Evolutionary conservation across 1,140 invertebrate genomes (phyloP).

Genomic region (Charaxes varanes): DNA sequence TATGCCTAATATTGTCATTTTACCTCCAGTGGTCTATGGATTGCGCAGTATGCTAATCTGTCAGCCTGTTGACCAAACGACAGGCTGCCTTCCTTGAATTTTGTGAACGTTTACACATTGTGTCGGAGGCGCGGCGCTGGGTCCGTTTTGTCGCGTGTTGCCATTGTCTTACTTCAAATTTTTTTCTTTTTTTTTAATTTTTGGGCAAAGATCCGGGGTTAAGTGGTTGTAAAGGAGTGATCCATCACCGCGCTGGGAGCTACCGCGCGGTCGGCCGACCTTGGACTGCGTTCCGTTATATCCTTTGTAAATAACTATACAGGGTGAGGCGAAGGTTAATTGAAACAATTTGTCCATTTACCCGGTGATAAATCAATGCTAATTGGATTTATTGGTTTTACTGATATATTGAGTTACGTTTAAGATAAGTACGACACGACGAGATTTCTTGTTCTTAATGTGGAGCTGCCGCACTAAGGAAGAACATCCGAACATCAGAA

Average conservation of each 20-base stretch:
- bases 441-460: too few relatives aligned
- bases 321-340: conserved; percentile 16
- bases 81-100: conserved; percentile 35
- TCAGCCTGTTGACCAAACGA: too few relatives aligned
- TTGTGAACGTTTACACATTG: conserved; percentile 13
- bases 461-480: too few relatives aligned
- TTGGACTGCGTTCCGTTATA: conserved; percentile 31
- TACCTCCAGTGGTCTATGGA: too few relatives aligned
- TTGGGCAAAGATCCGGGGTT: conserved; percentile 23
- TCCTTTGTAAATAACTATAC: conserved; percentile 13
- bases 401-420: conserved; percentile 4
- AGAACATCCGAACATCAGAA: too few relatives aligned
- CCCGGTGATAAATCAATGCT: conserved; percentile 8
- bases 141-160: conserved; percentile 18
- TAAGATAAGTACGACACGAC: too few relatives aligned
- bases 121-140: conserved; percentile 23
- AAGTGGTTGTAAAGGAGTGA: conserved; percentile 32
- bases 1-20: too few relatives aligned
- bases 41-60: too few relatives aligned
- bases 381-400: conserved; percentile 6
- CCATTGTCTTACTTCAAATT: conserved; percentile 28
- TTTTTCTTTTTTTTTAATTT: conserved; percentile 20
- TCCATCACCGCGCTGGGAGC: conserved; percentile 46
- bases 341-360: not conserved
- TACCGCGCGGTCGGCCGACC: conserved; percentile 40